Evolutionary conservation across 2,888 invertebrate genomes (phyloP).

Genomic region (Conistra vaccinii): DNA sequence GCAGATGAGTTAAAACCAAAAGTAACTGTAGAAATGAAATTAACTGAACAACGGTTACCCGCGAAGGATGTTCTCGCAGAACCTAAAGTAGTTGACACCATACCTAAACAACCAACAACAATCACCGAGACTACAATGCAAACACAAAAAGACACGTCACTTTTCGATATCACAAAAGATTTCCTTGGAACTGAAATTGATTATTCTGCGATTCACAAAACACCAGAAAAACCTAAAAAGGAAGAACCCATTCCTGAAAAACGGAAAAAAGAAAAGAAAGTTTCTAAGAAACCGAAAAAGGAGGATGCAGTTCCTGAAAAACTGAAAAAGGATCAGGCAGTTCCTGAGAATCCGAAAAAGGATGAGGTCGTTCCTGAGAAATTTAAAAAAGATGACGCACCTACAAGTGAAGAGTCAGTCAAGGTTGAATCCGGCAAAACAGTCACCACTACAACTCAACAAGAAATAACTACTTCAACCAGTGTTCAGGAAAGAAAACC

Average conservation of each 20-base stretch:
- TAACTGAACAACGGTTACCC: constrained; percentile 33
- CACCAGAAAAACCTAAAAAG: constrained; percentile 8
- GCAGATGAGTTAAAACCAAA: constrained; percentile 30
- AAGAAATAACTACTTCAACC: not conserved
- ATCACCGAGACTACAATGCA: constrained; percentile 8
- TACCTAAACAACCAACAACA: constrained; percentile 12
- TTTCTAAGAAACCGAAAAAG: constrained; percentile 9
- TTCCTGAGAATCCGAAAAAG: constrained; percentile 10
- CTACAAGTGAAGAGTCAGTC: constrained; percentile 1
- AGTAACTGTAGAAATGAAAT: constrained; percentile 40
- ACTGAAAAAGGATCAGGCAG: not conserved
- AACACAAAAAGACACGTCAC: constrained; percentile 17
- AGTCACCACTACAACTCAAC: constrained; percentile 8
- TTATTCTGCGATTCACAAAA: constrained; percentile 45
- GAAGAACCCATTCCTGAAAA: constrained; percentile 10
- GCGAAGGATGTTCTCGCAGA: constrained; percentile 2
- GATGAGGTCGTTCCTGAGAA: constrained; percentile 6
- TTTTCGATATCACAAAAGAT: constrained; percentile 42
- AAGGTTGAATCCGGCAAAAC: not conserved
- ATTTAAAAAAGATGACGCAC: constrained; percentile 1
- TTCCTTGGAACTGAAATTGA: constrained; percentile 54
- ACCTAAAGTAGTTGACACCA: constrained; percentile 14
- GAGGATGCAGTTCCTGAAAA: constrained; percentile 5
- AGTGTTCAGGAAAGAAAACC: constrained; percentile 18
- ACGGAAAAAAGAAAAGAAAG: constrained; percentile 25